Evolutionary conservation across 1,140 invertebrate species (phyloP).

Genomic region (Macrosteles quadrilineatus): DNA sequence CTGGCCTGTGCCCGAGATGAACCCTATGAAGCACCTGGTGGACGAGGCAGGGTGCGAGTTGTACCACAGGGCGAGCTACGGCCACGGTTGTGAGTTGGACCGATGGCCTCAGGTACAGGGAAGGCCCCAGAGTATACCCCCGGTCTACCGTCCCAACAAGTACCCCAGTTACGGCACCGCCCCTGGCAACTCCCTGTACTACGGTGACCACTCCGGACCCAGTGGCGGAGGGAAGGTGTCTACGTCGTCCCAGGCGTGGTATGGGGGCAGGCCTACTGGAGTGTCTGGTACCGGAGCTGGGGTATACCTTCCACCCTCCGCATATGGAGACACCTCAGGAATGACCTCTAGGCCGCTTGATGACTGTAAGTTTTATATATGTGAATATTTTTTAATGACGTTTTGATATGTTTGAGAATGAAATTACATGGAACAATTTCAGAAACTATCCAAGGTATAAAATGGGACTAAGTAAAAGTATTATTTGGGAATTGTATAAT

Average conservation of each 20-base stretch:
- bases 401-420: no score
- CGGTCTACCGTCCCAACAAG: not conserved
- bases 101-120: conserved; percentile 41
- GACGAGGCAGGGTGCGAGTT: conserved; percentile 67
- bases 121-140: not conserved
- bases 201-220: not conserved
- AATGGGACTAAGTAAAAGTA: no score
- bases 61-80: conserved; percentile 75
- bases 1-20: conserved; percentile 64
- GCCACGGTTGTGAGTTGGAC: conserved; percentile 71
- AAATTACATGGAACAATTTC: no score
- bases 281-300: no score
- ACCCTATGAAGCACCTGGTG: conserved; percentile 57
- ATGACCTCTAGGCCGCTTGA: not conserved
- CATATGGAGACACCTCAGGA: conserved; percentile 14
- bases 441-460: no score
- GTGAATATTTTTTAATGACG: no score
- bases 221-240: conserved; percentile 16
- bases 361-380: conserved; percentile 19
- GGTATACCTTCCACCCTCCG: conserved; percentile 12
- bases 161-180: not conserved
- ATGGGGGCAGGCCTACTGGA: not conserved
- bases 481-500: no score
- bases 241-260: not conserved
- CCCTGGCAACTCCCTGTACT: not conserved